A percentile compares a stretch with the other conserved stretches of the same genome.
These are phyloP conservation scores for Dufourea novaeangliae DNA, from an alignment of 1,140 invertebrate genomes.

Conservation along the genomic window DNA sequence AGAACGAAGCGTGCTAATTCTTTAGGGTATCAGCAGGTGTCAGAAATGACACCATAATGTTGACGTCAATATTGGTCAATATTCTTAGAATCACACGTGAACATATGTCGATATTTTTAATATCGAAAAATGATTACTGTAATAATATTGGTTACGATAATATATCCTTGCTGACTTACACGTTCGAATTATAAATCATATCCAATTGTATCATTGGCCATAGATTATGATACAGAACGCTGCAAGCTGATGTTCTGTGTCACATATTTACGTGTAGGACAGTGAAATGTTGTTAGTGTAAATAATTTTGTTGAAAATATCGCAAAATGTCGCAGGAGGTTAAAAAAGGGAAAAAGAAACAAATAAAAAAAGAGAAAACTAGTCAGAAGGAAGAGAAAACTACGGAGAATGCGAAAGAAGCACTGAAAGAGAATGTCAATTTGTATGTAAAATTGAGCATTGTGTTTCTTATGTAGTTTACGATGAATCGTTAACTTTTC, in stretches of 20 bases:
- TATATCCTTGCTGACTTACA: no score
- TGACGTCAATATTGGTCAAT: no score
- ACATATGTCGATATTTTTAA: no score
- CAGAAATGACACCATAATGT: no score
- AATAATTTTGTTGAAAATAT: constrained; percentile 1
- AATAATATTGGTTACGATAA: no score
- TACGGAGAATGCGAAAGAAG: constrained; percentile 7
- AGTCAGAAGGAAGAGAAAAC: constrained; percentile 43
- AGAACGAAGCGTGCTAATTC: no score
- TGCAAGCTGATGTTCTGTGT: not conserved
- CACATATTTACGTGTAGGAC: not conserved
- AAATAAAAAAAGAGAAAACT: constrained; percentile 60
- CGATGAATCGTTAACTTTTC: not conserved
- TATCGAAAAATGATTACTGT: no score
- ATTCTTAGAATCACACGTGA: no score
- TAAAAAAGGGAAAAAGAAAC: constrained; percentile 63
- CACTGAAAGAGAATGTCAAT: constrained; percentile 25
- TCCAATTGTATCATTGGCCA: no score
- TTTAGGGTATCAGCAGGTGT: no score
- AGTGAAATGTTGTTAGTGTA: not conserved
- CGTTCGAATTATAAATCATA: no score
- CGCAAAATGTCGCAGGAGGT: constrained; percentile 64
- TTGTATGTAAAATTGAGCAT: constrained; percentile 40
- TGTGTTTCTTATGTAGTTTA: not conserved
- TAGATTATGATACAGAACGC: no score